A percentile compares a stretch with the other conserved stretches of the same genome.
Evolutionary conservation across 2,797 vertebrate genomes (phyloP).

Genomic region (Leptodactylus fallax): DNA sequence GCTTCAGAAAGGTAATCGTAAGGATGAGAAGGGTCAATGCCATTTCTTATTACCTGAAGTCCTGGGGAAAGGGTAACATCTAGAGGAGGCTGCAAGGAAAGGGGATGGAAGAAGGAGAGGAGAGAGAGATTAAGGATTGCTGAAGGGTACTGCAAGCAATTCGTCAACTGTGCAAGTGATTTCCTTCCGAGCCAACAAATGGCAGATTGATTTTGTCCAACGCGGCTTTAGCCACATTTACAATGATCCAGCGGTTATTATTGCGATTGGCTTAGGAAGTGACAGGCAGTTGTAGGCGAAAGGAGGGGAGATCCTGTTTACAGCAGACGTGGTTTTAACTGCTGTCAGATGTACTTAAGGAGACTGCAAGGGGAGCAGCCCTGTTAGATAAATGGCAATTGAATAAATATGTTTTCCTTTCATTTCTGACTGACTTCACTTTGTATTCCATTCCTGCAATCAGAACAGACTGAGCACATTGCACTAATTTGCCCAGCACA

Average conservation of each 20-base stretch:
- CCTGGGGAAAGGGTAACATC: constrained; percentile 80
- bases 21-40: constrained; percentile 93
- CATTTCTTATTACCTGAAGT: constrained; percentile 95
- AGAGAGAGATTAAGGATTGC: constrained; percentile 77
- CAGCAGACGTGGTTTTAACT: constrained; percentile 79
- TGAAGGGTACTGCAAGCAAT: constrained; percentile 80
- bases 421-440: constrained; percentile 59
- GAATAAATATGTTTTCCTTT: constrained; percentile 73
- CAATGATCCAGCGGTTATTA: constrained; percentile 87
- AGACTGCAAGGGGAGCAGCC: constrained; percentile 78
- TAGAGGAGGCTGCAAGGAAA: constrained; percentile 70
- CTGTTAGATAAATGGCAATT: constrained; percentile 76
- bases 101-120: constrained; percentile 59
- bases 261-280: constrained; percentile 86
- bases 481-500: constrained; percentile 53
- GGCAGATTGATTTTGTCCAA: constrained; percentile 94
- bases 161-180: constrained; percentile 84
- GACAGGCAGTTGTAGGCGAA: constrained; percentile 87
- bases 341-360: constrained; percentile 84
- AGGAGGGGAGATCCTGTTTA: constrained; percentile 81
- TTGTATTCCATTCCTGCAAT: constrained; percentile 49
- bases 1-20: constrained; percentile 93
- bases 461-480: constrained; percentile 57
- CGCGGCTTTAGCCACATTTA: constrained; percentile 80
- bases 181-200: constrained; percentile 86